Conservation (phyloP, 2,888 invertebrate genomes). For the Mythimna impura region DNA sequence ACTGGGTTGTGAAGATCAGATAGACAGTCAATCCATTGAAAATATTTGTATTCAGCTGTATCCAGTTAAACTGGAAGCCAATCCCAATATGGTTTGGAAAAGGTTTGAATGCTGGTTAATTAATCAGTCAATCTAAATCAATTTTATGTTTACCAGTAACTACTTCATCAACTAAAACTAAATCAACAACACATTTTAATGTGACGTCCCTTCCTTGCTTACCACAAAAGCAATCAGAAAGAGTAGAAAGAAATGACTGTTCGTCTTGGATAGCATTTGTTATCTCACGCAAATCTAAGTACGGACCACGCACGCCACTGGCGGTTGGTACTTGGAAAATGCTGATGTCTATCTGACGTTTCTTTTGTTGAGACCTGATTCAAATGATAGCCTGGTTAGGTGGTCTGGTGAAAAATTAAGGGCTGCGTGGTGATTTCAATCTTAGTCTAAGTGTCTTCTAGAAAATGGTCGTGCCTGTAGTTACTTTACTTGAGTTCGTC, state of each 20-base stretch:
- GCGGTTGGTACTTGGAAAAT: slow-evolving; percentile 65
- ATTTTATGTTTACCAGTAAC: not conserved
- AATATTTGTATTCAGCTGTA: too few relatives aligned
- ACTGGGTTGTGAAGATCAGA: too few relatives aligned
- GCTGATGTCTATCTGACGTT: slow-evolving; percentile 67
- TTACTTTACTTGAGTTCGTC: not conserved
- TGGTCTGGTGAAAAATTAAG: slow-evolving; percentile 53
- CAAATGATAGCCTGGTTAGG: slow-evolving; percentile 49
- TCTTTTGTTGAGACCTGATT: slow-evolving; percentile 68
- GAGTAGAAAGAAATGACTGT: slow-evolving; percentile 63
- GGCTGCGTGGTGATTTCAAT: slow-evolving; percentile 42
- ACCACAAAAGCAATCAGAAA: slow-evolving; percentile 44
- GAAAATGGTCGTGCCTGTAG: not conserved
- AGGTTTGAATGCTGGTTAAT: too few relatives aligned
- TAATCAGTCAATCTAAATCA: not conserved
- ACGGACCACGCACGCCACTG: slow-evolving; percentile 67
- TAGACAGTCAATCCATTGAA: too few relatives aligned
- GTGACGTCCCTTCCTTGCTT: slow-evolving; percentile 29
- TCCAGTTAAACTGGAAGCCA: too few relatives aligned
- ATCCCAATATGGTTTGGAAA: too few relatives aligned
- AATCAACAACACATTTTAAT: slow-evolving; percentile 15
- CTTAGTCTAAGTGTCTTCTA: slow-evolving; percentile 14
- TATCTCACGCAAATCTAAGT: slow-evolving; percentile 76
- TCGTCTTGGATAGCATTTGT: slow-evolving; percentile 52
- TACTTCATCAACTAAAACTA: slow-evolving; percentile 25